Base-by-base conservation (phyloP, 1,140 invertebrate genomes). In the Zaprionus nigranus region DNA sequence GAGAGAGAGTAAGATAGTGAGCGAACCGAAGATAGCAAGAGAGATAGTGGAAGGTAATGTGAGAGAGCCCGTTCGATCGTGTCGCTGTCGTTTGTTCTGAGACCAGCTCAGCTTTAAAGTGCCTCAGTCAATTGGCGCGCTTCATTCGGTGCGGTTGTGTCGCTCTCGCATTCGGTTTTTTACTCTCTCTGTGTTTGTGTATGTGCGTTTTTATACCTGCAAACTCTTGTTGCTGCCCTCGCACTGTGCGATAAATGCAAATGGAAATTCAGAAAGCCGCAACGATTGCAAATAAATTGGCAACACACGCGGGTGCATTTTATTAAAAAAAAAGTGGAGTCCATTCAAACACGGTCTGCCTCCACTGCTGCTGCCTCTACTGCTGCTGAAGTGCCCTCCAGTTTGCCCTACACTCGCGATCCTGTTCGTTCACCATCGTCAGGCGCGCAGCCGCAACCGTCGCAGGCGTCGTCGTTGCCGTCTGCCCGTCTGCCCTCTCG, bases 181-280 rank as follows among this genome's bases (percentile, higher is more conserved):
- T 59, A 57, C 64, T 66, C 49, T 34, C 9, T 11, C 30, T 75
- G 72, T 87, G 81, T 40, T 65, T 86, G 40, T 46, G 40, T 17
- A n/a, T 6, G 40, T 46, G 36, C 36, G 36, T 38, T 38, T 46
- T 46, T 85, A 77, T 74, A 74, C 69, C 65, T 46, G 15, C 51
- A 58, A 78, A 78, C 73, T 81, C 36, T 83, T 74, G 72, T 71
- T 58, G 65, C 34, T 40, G 40, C 58, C 58, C 74, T 54, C 57
- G 58, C 30, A 34, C 15, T 17, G 40, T 77, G 73, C 80, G 79
- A 87, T 79, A 46, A 46, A 86, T 85, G 79, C 84, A 83, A 87
- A 87, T 87, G 82, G 38, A 57, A 78, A 81, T 87, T 74, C 68
- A 75, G 73, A 75, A 75, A 64, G 81, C 69, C 59, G 69, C 73